A percentile compares a stretch with the other conserved stretches of the same genome.
These are phyloP conservation scores for Prionace glauca DNA, from an alignment of 2,797 vertebrate species.

Conservation along the genomic window DNA sequence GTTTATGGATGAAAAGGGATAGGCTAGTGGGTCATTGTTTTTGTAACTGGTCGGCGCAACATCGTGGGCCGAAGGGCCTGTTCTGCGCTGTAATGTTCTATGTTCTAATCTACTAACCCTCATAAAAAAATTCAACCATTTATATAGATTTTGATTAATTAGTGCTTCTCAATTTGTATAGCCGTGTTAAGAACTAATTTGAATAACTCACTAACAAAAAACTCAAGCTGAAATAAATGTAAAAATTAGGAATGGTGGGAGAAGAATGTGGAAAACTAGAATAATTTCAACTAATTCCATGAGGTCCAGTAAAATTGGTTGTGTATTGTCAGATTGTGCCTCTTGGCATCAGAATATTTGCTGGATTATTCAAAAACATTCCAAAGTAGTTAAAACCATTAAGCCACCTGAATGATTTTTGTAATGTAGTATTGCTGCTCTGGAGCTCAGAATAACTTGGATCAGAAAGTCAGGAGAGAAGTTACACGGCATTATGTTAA, in stretches of 20 bases:
- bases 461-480: not conserved
- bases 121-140: not conserved
- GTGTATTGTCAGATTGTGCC: not conserved
- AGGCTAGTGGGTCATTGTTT: too few relatives aligned
- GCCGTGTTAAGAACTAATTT: not conserved
- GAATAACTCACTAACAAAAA: not conserved
- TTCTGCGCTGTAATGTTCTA: too few relatives aligned
- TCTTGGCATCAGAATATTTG: not conserved
- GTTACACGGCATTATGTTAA: not conserved
- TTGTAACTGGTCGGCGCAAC: too few relatives aligned
- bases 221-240: not conserved
- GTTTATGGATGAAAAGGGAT: too few relatives aligned
- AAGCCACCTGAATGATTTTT: conserved; percentile 8
- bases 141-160: not conserved
- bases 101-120: too few relatives aligned
- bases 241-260: not conserved
- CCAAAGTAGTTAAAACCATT: conserved; percentile 8
- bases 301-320: not conserved
- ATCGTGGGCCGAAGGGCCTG: too few relatives aligned
- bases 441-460: not conserved
- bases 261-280: not conserved
- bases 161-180: not conserved
- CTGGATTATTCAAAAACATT: conserved; percentile 26
- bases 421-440: not conserved
- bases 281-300: not conserved